phyloP scores from a whole-genome alignment of 2,113 vertebrate species.

The Geothlypis trichas region DNA sequence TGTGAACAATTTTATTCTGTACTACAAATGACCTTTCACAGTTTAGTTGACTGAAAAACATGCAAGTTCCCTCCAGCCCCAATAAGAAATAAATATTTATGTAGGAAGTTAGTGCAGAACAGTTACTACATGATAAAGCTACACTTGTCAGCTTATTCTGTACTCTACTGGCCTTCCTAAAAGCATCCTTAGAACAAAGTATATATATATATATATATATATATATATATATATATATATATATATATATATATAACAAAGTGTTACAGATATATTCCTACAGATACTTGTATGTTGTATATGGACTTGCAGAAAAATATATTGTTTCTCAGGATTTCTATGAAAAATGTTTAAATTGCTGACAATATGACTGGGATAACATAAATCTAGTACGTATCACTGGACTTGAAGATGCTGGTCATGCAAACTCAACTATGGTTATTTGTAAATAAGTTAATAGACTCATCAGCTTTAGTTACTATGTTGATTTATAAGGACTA shows the following conservation, averaged over 20 bases:
- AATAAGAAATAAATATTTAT: neutral
- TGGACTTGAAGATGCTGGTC: neutral
- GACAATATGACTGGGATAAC: neutral
- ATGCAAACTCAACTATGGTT: neutral
- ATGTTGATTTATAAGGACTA: neutral
- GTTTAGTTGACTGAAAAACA: neutral
- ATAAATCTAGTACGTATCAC: neutral
- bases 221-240: too few species aligned
- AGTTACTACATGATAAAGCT: neutral
- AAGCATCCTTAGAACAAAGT: neutral
- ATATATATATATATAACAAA: too few species aligned
- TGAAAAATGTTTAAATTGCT: neutral
- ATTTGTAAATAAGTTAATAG: neutral
- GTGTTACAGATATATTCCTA: neutral
- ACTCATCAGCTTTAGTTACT: neutral
- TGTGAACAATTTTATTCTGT: neutral
- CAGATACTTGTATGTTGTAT: neutral
- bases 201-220: too few species aligned
- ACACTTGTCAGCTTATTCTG: neutral
- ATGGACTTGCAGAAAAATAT: neutral
- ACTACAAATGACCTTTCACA: neutral
- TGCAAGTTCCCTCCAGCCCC: neutral
- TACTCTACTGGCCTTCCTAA: neutral
- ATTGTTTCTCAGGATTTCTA: neutral
- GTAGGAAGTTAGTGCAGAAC: neutral